Evolutionary conservation across 1,140 invertebrate genomes (phyloP).

Genomic region (Zaprionus gabonicus): DNA sequence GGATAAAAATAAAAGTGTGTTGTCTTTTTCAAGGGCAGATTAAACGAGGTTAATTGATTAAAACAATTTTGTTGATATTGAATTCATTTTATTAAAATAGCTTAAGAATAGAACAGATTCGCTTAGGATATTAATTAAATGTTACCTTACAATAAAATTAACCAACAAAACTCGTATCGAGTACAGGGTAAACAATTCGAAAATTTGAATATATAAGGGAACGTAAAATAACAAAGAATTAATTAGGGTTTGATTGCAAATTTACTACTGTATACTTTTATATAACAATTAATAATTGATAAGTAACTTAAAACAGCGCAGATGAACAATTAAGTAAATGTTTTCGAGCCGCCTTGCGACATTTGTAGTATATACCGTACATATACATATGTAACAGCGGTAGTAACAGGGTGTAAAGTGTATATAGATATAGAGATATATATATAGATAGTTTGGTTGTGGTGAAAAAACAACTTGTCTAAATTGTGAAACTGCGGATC

Average conservation of each 20-base stretch:
- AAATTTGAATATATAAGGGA: conserved; percentile 41
- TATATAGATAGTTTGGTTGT: conserved; percentile 20
- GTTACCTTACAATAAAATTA: conserved; percentile 73
- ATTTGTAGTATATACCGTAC: neutral
- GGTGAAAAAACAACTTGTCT: conserved; percentile 34
- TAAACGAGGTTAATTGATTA: neutral
- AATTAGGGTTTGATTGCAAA: conserved; percentile 58
- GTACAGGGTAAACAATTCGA: conserved; percentile 68
- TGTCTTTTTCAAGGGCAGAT: neutral
- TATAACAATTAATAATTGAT: conserved; percentile 53
- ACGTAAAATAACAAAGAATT: conserved; percentile 66
- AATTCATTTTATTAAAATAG: conserved; percentile 48
- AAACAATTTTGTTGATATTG: neutral
- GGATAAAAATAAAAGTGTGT: conserved; percentile 56
- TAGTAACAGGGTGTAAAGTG: conserved; percentile 53
- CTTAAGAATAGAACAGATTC: conserved; percentile 56
- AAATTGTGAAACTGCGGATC: conserved; percentile 58
- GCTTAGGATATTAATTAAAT: conserved; percentile 61
- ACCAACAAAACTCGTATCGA: conserved; percentile 74
- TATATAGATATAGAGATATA: conserved; percentile 15
- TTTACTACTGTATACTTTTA: conserved; percentile 16
- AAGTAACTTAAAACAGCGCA: conserved; percentile 59
- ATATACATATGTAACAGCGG: conserved; percentile 16
- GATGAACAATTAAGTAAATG: conserved; percentile 45
- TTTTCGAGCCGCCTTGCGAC: conserved; percentile 60